Conservation (phyloP, 2,888 invertebrate genomes). For the Tethea ocularis region DNA sequence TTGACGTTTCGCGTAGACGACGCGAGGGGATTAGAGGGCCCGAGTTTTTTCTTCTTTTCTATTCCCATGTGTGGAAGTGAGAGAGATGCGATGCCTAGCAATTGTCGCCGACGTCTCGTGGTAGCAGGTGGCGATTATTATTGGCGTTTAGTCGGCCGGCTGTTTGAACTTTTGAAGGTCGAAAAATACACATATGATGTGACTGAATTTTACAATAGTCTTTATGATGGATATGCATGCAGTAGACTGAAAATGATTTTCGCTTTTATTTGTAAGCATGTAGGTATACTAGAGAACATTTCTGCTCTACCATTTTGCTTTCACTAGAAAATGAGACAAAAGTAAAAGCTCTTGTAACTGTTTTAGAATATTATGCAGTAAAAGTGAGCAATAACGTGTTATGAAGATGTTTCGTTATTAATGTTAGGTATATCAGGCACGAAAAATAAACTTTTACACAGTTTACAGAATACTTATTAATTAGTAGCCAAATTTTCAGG, state of each 20-base stretch:
- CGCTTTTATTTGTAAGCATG: too few species aligned
- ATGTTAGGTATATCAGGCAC: neutral
- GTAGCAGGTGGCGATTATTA: slow-evolving; percentile 79
- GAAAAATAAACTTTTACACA: too few species aligned
- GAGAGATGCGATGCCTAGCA: slow-evolving; percentile 51
- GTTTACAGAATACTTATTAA: too few species aligned
- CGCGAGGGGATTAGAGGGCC: slow-evolving; percentile 53
- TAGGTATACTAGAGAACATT: neutral
- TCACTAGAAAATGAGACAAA: neutral
- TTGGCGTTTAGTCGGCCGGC: slow-evolving; percentile 65
- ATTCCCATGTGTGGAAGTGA: slow-evolving; percentile 38
- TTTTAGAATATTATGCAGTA: neutral
- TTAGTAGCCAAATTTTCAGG: too few species aligned
- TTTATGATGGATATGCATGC: neutral
- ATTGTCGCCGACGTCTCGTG: slow-evolving; percentile 69
- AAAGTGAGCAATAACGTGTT: neutral
- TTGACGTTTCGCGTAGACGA: slow-evolving; percentile 73
- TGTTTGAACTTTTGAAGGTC: slow-evolving; percentile 78
- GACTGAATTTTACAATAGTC: slow-evolving; percentile 20
- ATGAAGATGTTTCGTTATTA: neutral
- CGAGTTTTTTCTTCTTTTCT: slow-evolving; percentile 36
- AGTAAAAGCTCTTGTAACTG: neutral
- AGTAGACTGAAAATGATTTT: neutral
- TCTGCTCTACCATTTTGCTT: neutral
- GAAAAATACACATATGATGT: slow-evolving; percentile 62